phyloP scores from a whole-genome alignment of 2,888 invertebrate species.

The Scaptomyza cyrtandrae region DNA sequence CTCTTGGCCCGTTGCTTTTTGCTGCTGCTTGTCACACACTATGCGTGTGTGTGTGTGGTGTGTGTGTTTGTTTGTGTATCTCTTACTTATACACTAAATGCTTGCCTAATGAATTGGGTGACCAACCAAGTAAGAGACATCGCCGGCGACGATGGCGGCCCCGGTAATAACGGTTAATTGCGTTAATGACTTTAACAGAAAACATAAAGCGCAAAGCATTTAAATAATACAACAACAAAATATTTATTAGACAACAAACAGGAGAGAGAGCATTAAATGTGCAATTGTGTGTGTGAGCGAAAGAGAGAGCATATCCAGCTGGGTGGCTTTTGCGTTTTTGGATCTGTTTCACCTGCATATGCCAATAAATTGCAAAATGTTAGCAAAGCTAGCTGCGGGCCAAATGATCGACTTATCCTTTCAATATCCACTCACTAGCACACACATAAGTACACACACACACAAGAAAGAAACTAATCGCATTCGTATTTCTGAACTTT shows the following conservation, averaged over 20 bases:
- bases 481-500: constrained; percentile 40
- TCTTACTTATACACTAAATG: constrained; percentile 56
- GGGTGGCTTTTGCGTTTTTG: constrained; percentile 1
- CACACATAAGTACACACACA: no score
- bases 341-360: constrained; percentile 33
- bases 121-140: constrained; percentile 62
- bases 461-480: constrained; percentile 1
- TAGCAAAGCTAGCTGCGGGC: constrained; percentile 37
- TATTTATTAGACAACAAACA: constrained; percentile 24
- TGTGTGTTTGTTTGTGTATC: constrained; percentile 18
- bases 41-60: constrained; percentile 14
- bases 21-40: constrained; percentile 40
- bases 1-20: constrained; percentile 75
- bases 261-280: constrained; percentile 54
- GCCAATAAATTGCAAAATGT: constrained; percentile 61
- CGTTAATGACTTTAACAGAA: constrained; percentile 82
- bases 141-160: constrained; percentile 57
- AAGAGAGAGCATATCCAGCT: constrained; percentile 24
- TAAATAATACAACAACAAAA: constrained; percentile 35
- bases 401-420: constrained; percentile 6
- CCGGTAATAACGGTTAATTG: constrained; percentile 81
- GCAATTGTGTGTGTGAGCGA: constrained; percentile 19
- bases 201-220: constrained; percentile 74
- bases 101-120: constrained; percentile 80
- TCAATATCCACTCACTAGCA: constrained; percentile 13